Conservation (phyloP, 1,140 invertebrate species). For the Ganaspis sp. region DNA sequence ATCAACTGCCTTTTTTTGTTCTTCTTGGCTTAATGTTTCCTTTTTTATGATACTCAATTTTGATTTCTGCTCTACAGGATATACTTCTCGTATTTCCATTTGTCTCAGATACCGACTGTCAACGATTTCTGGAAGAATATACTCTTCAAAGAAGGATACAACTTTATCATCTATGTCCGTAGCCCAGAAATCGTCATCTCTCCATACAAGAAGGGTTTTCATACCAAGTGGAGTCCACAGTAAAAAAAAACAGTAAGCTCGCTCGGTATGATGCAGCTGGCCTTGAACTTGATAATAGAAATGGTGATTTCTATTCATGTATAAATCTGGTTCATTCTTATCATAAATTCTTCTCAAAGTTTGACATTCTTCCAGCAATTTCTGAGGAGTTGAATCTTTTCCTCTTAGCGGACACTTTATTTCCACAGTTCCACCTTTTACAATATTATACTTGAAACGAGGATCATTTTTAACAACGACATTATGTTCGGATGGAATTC, state of each 20-base stretch:
- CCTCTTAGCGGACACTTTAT: constrained; percentile 65
- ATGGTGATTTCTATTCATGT: constrained; percentile 63
- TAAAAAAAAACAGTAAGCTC: constrained; percentile 66
- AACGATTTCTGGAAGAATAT: constrained; percentile 45
- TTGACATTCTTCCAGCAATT: constrained; percentile 45
- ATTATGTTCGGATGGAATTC: not conserved
- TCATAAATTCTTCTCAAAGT: constrained; percentile 43
- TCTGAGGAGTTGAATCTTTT: constrained; percentile 38
- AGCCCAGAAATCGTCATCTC: constrained; percentile 54
- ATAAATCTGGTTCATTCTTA: constrained; percentile 23
- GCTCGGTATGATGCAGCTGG: constrained; percentile 64
- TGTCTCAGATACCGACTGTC: constrained; percentile 35
- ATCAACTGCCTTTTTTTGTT: no score
- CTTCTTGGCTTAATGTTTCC: no score
- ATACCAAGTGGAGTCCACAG: constrained; percentile 59
- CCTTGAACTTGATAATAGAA: constrained; percentile 72
- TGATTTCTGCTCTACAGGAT: no score
- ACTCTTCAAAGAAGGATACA: constrained; percentile 39
- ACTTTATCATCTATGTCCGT: constrained; percentile 40
- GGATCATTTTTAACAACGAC: not conserved
- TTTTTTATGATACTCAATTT: no score
- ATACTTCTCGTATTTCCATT: constrained; percentile 38
- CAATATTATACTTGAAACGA: not conserved
- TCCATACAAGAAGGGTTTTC: constrained; percentile 42
- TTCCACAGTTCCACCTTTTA: constrained; percentile 62